A percentile compares a stretch with the other conserved stretches of the same genome.
Evolutionary conservation across 2,888 invertebrate genomes (phyloP).

Genomic region (Calameuta filiformis): DNA sequence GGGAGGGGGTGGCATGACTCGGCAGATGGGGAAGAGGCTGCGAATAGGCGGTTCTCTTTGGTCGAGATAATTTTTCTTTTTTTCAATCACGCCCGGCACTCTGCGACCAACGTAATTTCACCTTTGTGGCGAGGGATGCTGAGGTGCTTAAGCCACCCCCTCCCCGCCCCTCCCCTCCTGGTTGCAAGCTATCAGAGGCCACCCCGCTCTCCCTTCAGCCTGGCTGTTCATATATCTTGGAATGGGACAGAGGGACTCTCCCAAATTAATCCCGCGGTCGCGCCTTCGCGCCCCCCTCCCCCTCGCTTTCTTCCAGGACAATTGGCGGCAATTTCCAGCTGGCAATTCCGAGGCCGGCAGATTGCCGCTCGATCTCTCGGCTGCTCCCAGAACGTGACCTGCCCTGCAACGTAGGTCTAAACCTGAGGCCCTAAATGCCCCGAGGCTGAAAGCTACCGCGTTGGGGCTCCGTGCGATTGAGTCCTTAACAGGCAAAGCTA

Average conservation of each 20-base stretch:
- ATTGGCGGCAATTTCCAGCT: slow-evolving; percentile 58
- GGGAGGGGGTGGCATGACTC: too few relatives aligned
- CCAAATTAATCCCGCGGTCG: slow-evolving; percentile 57
- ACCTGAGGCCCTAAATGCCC: too few relatives aligned
- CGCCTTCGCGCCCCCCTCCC: slow-evolving; percentile 44
- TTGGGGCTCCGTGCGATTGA: too few relatives aligned
- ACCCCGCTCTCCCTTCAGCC: too few relatives aligned
- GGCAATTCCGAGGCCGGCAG: slow-evolving; percentile 54
- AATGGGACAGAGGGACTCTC: slow-evolving; percentile 44
- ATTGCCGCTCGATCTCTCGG: slow-evolving; percentile 37
- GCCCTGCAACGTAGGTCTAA: too few relatives aligned
- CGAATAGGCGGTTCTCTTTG: neutral
- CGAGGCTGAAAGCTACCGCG: too few relatives aligned
- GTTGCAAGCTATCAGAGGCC: too few relatives aligned
- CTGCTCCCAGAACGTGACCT: too few relatives aligned
- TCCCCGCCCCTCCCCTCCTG: neutral
- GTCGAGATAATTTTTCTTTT: slow-evolving; percentile 46
- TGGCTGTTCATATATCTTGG: slow-evolving; percentile 52
- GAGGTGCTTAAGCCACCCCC: slow-evolving; percentile 37
- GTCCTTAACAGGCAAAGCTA: too few relatives aligned
- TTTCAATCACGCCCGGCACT: slow-evolving; percentile 52
- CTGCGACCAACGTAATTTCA: slow-evolving; percentile 50
- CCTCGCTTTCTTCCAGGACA: slow-evolving; percentile 41
- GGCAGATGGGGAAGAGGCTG: neutral
- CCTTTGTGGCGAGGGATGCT: slow-evolving; percentile 47